Base-by-base conservation (phyloP, 1,140 invertebrate species). In the Pogonomyrmex barbatus region DNA sequence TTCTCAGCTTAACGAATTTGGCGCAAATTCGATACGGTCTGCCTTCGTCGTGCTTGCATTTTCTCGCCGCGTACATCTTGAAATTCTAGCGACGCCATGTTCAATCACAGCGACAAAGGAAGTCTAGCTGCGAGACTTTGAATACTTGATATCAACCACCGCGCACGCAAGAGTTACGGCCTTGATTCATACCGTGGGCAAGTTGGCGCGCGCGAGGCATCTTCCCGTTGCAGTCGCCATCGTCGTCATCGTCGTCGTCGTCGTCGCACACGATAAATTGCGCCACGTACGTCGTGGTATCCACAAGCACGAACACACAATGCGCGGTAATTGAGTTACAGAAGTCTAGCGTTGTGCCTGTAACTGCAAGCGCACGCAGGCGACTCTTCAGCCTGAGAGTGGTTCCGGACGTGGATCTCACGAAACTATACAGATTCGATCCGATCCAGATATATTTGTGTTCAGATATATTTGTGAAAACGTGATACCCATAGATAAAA, bases 301-400 rank as follows among this genome's bases (percentile, higher is more conserved):
- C n/a, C 82, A 63, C 75, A 52, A 45, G 47, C 82, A 77, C 58
- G 71, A 84, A 84, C 60, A 84, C 60, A 84, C 82, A 84, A 84
- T 84, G 52, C 83, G 30, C 73, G 75, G 36, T 85, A 85, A 85
- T 85, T 85, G 75, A 85, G 75, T 85, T 85, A 85, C 60, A 42
- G 68, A 83, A 68, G 70, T 42, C 60, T 50, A 58, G 54, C n/a
- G 54, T 24, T 24, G 24, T 24, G 24, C 24, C 24, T 24, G 24
- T 24, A 24, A 24, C 24, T 24, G 24, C 24, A 24, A 24, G 24
- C 45, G 5, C 67, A 24, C 60, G 33, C 24, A 30, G 30, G 24
- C 24, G 47, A 50, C 42, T 54, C 24, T 84, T 76, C 71, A 76
- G 30, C 45, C 4, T 70, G 42, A 36, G 30, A 54, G 45, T 10